Percentiles rank a stretch among this genome's conserved stretches.
Evolutionary conservation across 2,888 invertebrate species (phyloP).

Genomic region (Diploptera punctata): DNA sequence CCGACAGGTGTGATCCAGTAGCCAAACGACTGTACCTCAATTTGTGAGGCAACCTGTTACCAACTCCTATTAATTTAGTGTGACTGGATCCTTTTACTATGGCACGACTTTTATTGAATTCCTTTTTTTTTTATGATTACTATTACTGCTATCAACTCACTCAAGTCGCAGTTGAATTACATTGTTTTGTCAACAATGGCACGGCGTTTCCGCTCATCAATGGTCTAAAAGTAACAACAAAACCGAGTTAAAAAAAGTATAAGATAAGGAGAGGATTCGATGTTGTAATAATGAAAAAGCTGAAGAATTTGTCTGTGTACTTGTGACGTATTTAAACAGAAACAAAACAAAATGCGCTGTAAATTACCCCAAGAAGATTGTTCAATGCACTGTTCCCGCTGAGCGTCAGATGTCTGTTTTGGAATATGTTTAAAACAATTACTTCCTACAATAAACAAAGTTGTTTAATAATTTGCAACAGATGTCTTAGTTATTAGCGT

Average conservation of each 20-base stretch:
- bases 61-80: not conserved
- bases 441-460: too few relatives aligned
- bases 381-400: too few relatives aligned
- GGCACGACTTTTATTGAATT: slow-evolving; percentile 6
- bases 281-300: not conserved
- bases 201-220: not conserved
- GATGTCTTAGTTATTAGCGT: too few relatives aligned
- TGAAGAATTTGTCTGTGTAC: not conserved
- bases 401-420: too few relatives aligned
- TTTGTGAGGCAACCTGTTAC: not conserved
- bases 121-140: not conserved
- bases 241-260: too few relatives aligned
- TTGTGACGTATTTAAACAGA: not conserved
- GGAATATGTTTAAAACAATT: too few relatives aligned
- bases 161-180: not conserved
- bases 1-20: not conserved
- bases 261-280: not conserved
- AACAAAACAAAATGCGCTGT: not conserved
- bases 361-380: not conserved
- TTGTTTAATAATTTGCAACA: too few relatives aligned
- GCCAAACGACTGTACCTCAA: not conserved
- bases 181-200: slow-evolving; percentile 39
- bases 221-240: too few relatives aligned
- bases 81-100: slow-evolving; percentile 3
- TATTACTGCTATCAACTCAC: not conserved